These are phyloP conservation scores for Ctena decussata DNA, from an alignment of 2,888 invertebrate species.

Conservation along the genomic window DNA sequence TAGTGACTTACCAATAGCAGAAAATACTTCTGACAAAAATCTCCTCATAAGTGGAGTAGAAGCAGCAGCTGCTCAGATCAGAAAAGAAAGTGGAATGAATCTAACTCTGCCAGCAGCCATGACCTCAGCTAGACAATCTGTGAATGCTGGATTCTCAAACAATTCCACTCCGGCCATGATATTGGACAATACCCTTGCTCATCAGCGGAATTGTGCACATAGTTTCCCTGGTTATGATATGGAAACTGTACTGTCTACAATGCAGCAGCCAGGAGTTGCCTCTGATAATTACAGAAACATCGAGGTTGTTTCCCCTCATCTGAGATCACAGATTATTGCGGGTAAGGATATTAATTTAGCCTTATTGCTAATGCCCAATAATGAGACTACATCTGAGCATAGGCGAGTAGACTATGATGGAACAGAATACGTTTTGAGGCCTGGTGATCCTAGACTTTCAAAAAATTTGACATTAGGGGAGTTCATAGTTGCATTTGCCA, in stretches of 20 bases:
- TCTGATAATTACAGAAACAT: not conserved
- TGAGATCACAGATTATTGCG: not conserved
- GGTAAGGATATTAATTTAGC: conserved; percentile 8
- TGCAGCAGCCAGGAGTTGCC: not conserved
- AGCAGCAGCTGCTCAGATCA: too few species aligned
- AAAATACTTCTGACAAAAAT: too few species aligned
- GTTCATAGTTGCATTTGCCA: not conserved
- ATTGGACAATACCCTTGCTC: too few species aligned
- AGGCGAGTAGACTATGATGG: not conserved
- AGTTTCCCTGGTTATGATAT: not conserved
- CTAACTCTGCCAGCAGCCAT: too few species aligned
- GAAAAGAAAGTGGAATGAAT: too few species aligned
- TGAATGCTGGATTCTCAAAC: too few species aligned
- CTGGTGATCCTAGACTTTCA: not conserved
- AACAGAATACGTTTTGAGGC: not conserved
- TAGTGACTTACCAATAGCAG: too few species aligned
- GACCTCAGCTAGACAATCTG: too few species aligned
- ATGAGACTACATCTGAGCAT: not conserved
- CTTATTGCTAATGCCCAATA: not conserved
- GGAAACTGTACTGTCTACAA: not conserved
- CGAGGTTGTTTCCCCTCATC: not conserved
- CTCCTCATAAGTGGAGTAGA: too few species aligned
- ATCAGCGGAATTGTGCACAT: too few species aligned
- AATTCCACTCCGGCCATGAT: too few species aligned
- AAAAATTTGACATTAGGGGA: not conserved